Evolutionary conservation across 1,140 invertebrate genomes (phyloP).

Genomic region (Zophobas morio): DNA sequence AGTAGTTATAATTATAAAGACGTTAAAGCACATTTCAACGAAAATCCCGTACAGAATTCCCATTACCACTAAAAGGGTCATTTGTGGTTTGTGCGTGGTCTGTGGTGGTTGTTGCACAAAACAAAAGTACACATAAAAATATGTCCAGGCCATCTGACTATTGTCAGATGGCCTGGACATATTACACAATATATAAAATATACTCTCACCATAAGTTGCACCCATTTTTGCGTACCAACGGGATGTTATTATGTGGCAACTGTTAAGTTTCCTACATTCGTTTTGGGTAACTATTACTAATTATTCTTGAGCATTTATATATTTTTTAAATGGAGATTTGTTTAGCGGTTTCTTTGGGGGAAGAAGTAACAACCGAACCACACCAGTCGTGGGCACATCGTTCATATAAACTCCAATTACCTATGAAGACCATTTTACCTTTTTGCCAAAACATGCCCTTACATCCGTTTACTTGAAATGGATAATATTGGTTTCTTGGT

Average conservation of each 20-base stretch:
- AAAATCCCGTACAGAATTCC: neutral
- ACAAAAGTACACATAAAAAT: neutral
- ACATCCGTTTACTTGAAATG: slow-evolving; percentile 81
- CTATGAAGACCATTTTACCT: slow-evolving; percentile 74
- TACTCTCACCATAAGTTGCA: slow-evolving; percentile 77
- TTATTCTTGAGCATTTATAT: neutral
- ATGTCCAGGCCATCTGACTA: neutral
- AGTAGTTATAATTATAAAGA: neutral
- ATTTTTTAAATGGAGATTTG: neutral
- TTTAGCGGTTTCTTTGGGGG: slow-evolving; percentile 67
- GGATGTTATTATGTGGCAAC: slow-evolving; percentile 72
- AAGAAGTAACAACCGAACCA: slow-evolving; percentile 75
- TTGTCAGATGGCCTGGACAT: slow-evolving; percentile 75
- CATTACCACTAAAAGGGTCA: neutral
- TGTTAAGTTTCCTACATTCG: slow-evolving; percentile 66
- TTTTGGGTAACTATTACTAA: slow-evolving; percentile 51
- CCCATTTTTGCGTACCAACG: slow-evolving; percentile 76
- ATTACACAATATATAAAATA: slow-evolving; percentile 68
- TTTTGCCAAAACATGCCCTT: slow-evolving; percentile 71
- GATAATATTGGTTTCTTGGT: slow-evolving; percentile 64
- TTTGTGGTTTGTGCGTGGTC: neutral
- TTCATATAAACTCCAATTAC: slow-evolving; percentile 77
- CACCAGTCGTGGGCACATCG: slow-evolving; percentile 80
- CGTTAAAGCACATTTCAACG: neutral
- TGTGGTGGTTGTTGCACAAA: too few species aligned